Evolutionary conservation across 1,140 invertebrate species (phyloP), one percentile per base, ranked within the genome.

Genomic region (Drosophila punjabiensis): DNA sequence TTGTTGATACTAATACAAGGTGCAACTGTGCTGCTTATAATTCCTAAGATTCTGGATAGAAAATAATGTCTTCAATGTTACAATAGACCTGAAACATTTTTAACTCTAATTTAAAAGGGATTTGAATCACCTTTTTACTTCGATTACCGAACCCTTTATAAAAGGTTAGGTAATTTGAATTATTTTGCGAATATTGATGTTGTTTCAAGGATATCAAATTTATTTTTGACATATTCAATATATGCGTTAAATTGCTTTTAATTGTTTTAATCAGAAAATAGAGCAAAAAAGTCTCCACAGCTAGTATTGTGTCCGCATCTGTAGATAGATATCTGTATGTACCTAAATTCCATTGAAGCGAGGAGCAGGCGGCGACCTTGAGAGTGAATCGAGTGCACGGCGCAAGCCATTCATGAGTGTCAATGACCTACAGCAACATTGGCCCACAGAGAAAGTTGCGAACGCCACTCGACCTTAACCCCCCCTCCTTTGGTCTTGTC

Each of bases 391-490:
- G 70, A 74, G 70, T 74, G 56, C 60, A 74, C 24, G 37, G 69
- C 58, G 52, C 52, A 50, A 39, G 45, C 55, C 70, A 74, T 74
- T 74, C 56, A 74, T 52, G 69, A 28, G 70, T 74, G 70, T 62
- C 70, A 74, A 74, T 74, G 68, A 74, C 70, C 70, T 74, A 74
- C 68, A 37, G 37, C 43, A 74, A 74, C 70, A 74, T 74, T 74
- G 70, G 28, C 68, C 70, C 68, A 74, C 56, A 74, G 47, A 60
- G 55, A 62, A 73, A 73, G 55, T 48, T 52, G 37, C 39, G 70
- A 39, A 10, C 52, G 52, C 35, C 69, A 50, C 67, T 50, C 43
- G 43, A 48, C 13, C 69, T 24, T 50, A 70, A 41, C 20, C 50
- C 37, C 24, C 16, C 13, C 5, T 37, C 16, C 39, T 24, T 24